Evolutionary conservation across 2,113 vertebrate species (phyloP), one percentile per base, ranked within the genome.

Genomic region (Talpa occidentalis): DNA sequence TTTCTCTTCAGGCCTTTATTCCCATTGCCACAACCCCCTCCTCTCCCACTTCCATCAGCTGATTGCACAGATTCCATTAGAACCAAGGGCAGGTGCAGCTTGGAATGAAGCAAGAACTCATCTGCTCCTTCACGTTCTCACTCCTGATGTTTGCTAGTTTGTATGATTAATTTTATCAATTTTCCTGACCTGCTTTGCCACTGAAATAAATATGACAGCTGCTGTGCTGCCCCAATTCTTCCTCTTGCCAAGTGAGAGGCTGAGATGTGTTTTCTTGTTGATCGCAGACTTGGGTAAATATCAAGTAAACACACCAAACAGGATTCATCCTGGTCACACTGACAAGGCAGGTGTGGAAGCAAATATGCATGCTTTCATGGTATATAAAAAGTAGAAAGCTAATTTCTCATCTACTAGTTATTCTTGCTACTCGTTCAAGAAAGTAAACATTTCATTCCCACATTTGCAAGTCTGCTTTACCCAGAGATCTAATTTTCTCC

Each of bases 131-230:
- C 96, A 96, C 80, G 44, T 97, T 94, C 96, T 80, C 97, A 88
- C 97, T 98, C 98, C 97, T 72, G 94, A 97, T 98, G 98, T 98
- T 98, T 98, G 97, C 98, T 98, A 96, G 98, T 98, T 98, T 98
- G 98, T 98, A 97, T 98, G 98, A 98, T 98, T 98, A 98, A 98
- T 98, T 98, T 98, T 98, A 98, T 98, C 98, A 98, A 98, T 98
- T 98, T 98, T 97, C 98, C 98, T 98, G 98, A 98, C 98, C 98
- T 98, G 98, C 98, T 98, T 98, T 98, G 98, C 98, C 98, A 97
- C 97, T 40, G 97, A 98, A 98, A 98, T 98, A 98, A 98, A 98
- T 98, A 98, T 97, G 98, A 98, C 98, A 98, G 98, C 98, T 98
- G 98, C 97, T 85, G 94, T 83, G 97, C 98, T 97, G 97, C 97